Evolutionary conservation across 1,140 invertebrate species (phyloP), one percentile per base, ranked within the genome.

Genomic region (Drosophila pandora): DNA sequence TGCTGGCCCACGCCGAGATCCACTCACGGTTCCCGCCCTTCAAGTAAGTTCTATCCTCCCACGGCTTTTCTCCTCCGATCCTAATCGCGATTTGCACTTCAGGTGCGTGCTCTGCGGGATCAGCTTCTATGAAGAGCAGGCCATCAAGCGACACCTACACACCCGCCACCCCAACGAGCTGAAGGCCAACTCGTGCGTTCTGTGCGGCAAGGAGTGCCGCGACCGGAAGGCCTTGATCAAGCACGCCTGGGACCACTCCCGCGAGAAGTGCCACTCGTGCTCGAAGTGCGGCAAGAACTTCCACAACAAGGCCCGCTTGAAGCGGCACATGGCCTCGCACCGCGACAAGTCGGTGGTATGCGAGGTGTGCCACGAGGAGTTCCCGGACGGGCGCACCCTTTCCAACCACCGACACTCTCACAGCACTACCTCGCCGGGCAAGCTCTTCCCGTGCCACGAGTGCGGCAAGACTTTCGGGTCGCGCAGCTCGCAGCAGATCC

Each of bases 401-500:
- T 94, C 95, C 63, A 95, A 95, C 79, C 95, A 96, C 91, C 92
- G 95, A 32, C 94, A 95, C 87, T 95, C 94, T 30, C 94, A 94
- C 55, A 94, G 93, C 64, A 93, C 93, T 53, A 90, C 94, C 0
- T 80, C 94, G 6, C 79, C 94, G 2, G 94, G 94, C 0, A 92
- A 94, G 69, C 94, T 96, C 25, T 97, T 97, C 76, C 96, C 95
- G 3, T 99, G 99, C 90, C 93, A 94, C 54, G 95, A 96, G 76
- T 97, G 96, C 84, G 96, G 95, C 0, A 96, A 97, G 91, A 96
- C 96, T n/a, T 96, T 96, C 76, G 95, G 96, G 3, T 96, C 96
- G 72, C 93, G 97, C 53, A 99, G 98, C 93, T 96, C 98, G 0
- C 96, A 96, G 64, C 97, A 98, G 92, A 98, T 98, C 78, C 97